Base-by-base conservation (phyloP, 2,888 invertebrate species). In the Octodonta nipae region DNA sequence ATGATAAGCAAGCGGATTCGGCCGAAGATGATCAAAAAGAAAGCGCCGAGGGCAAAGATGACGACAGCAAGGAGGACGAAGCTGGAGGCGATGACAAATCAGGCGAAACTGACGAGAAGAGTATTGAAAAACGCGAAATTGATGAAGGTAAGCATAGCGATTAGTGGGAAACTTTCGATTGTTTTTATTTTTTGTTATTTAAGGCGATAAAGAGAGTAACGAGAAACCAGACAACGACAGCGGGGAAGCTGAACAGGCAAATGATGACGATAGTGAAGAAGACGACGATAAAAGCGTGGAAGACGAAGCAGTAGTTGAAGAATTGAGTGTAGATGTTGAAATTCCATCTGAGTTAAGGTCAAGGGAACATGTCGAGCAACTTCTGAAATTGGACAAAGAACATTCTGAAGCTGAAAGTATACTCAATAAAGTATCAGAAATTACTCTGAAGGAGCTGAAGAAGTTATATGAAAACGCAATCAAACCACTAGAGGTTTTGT, bases 401-500 rank as follows among this genome's bases (percentile, higher is more conserved):
- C 72, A 78, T 24, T 68, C 76, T 47, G 74, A 76, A 46, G 69
- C 68, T 13, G 84, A 86, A 56, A 65, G 73, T 39, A 72, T 79
- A 1, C 64, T 81, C 22, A 74, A 79, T 35, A 78, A 73, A 62
- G 74, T 79, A 7, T 78, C 82, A 2, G 82, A 85, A 41, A 71
- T 78, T 13, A 75, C 87, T 14, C 70, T 89, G 15, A 77, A 80
- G 46, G 88, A 89, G 51, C 67, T 91, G 45, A 91, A 91, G 60
- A 78, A 72, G 51, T 67, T 86, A 32, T 87, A 88, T 50, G 88
- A 88, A 58, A 75, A 70, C 42, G 83, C 87, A 3, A 85, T 92
- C 29, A 85, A 87, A 59, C 91, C 91, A 1, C 64, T 92, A 50
- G 92, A 92, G 67, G 74, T 71, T n/a, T 62, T 86, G 15, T 93